Evolutionary conservation across 2,888 invertebrate genomes (phyloP), one percentile per base, ranked within the genome.

Genomic region (Drosophila mimica): DNA sequence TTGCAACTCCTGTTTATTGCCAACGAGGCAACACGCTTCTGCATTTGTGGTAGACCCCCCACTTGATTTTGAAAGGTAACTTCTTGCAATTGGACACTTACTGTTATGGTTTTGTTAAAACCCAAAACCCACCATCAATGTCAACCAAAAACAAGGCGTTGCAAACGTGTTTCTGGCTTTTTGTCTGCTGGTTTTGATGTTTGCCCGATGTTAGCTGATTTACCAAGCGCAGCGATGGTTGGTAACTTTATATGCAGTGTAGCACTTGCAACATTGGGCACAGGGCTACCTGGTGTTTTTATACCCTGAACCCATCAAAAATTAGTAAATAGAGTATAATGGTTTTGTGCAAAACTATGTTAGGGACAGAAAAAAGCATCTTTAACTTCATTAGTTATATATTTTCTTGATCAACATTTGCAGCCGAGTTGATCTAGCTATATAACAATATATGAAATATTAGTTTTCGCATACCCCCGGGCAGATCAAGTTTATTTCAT

Each of bases 231-330:
- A 81, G 70, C 87, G 66, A 36, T 66, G 73, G 83, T 8, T 82
- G 72, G 56, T 85, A 89, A 89, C 67, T 70, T 69, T 78, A 84
- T 78, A 83, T 79, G 69, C 61, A 63, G 58, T 34, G 43, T 30
- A 62, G 62, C 76, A 66, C 69, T 84, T 88, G 73, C 87, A 62
- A 89, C 84, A 82, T 88, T 88, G 80, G 70, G 88, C 51, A 72
- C 86, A 88, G 78, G 85, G 89, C 78, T 64, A 53, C 52, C 43
- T 60, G 40, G 48, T 36, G 48, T 57, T 46, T 46, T 46, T 25
- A 25, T 46, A 15, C 46, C 8, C 46, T 46, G 15, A 46, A 46
- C 25, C 15, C 25, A 15, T 25, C 2, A 46, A 7, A 46, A 46
- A 46, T 2, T 1, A 15, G 15, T 4, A 8, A 25, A 4, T 25